These are phyloP conservation scores for Cercocebus atys DNA, from an alignment of 2,113 vertebrate species.

Conservation along the genomic window DNA sequence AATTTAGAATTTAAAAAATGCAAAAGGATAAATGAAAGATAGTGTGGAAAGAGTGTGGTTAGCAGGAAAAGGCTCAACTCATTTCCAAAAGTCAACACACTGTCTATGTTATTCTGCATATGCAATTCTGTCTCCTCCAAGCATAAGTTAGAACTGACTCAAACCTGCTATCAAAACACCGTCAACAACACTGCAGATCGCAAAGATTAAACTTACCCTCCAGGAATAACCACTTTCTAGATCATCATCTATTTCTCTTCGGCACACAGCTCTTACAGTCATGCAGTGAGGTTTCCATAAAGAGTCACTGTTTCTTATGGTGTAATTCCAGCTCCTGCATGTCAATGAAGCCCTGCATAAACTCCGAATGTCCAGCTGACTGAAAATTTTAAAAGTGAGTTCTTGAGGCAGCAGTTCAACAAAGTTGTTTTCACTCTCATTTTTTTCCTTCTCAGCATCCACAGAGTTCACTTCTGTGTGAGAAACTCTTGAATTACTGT, in stretches of 20 bases:
- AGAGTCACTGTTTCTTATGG: constrained; percentile 84
- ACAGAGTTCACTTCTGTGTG: constrained; percentile 35
- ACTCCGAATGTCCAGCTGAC: constrained; percentile 86
- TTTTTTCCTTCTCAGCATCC: not conserved
- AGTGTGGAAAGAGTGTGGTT: not conserved
- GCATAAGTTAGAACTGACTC: not conserved
- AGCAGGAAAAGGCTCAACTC: not conserved
- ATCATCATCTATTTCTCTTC: constrained; percentile 88
- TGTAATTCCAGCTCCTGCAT: constrained; percentile 87
- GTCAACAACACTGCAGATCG: not conserved
- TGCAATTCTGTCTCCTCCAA: not conserved
- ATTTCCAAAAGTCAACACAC: not conserved
- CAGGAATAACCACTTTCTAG: constrained; percentile 87
- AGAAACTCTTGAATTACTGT: constrained; percentile 13
- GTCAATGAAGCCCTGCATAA: constrained; percentile 87
- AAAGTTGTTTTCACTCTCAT: constrained; percentile 76
- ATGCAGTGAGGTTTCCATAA: constrained; percentile 91
- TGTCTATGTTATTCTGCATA: not conserved
- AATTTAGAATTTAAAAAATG: not conserved
- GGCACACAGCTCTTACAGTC: constrained; percentile 84
- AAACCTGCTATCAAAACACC: not conserved
- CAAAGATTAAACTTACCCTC: constrained; percentile 85
- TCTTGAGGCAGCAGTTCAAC: constrained; percentile 86
- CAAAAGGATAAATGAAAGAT: not conserved
- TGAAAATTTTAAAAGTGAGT: constrained; percentile 88